Conservation (phyloP, 2,113 vertebrate genomes). For the Pangasianodon gigas region DNA sequence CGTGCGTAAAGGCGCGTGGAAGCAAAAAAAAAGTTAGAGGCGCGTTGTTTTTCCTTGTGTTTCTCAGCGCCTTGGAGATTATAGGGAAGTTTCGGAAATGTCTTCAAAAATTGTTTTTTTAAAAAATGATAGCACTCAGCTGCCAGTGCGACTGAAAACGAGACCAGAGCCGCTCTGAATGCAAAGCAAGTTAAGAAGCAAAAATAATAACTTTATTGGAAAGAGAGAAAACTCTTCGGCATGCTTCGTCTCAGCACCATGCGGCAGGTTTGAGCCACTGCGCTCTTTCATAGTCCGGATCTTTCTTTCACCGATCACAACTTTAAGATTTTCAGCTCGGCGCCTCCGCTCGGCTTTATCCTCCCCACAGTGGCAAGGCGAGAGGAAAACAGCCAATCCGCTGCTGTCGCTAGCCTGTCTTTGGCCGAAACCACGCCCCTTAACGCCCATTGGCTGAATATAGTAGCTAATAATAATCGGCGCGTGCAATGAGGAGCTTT, state of each 20-base stretch:
- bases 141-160: slow-evolving; percentile 76
- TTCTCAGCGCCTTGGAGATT: slow-evolving; percentile 8
- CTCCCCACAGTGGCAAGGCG: slow-evolving; percentile 70
- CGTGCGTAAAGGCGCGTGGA: slow-evolving; percentile 21
- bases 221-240: slow-evolving; percentile 68
- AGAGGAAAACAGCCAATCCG: slow-evolving; percentile 74
- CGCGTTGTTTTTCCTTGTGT: neutral
- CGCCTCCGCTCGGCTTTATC: slow-evolving; percentile 84
- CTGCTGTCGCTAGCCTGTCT: slow-evolving; percentile 87
- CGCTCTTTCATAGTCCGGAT: slow-evolving; percentile 80
- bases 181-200: slow-evolving; percentile 50
- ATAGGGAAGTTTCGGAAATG: slow-evolving; percentile 28
- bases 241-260: slow-evolving; percentile 75
- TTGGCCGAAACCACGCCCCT: slow-evolving; percentile 75
- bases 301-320: slow-evolving; percentile 67
- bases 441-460: slow-evolving; percentile 81
- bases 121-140: slow-evolving; percentile 62
- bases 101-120: neutral
- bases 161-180: slow-evolving; percentile 60
- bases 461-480: slow-evolving; percentile 89
- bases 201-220: slow-evolving; percentile 62
- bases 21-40: neutral
- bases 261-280: slow-evolving; percentile 74
- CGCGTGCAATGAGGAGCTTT: slow-evolving; percentile 94
- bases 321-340: slow-evolving; percentile 84